These are phyloP conservation scores for Haplotaxodon microlepis DNA, from an alignment of 2,113 vertebrate species.

Conservation along the genomic window DNA sequence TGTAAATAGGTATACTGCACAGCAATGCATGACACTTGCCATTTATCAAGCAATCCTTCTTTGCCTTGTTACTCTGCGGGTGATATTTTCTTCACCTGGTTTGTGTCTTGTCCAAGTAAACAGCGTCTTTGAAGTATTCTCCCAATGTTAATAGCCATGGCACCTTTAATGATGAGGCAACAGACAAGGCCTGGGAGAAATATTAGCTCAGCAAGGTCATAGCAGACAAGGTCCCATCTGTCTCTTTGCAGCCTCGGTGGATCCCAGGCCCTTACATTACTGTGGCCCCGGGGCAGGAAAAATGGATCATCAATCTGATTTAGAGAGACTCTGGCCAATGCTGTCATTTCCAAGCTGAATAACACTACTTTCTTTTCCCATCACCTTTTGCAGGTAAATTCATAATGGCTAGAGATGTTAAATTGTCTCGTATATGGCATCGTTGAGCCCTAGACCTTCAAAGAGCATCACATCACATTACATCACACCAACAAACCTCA, in stretches of 20 bases:
- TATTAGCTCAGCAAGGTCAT: slow-evolving; percentile 68
- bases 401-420: slow-evolving; percentile 37
- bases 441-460: slow-evolving; percentile 24
- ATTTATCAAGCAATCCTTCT: slow-evolving; percentile 12
- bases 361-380: slow-evolving; percentile 40
- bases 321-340: slow-evolving; percentile 48
- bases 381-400: slow-evolving; percentile 53
- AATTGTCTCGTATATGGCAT: slow-evolving; percentile 21
- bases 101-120: slow-evolving; percentile 54
- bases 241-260: slow-evolving; percentile 55
- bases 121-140: slow-evolving; percentile 53
- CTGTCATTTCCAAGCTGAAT: slow-evolving; percentile 54
- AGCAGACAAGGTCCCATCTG: slow-evolving; percentile 67
- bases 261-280: slow-evolving; percentile 60
- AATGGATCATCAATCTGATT: slow-evolving; percentile 71
- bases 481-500: slow-evolving; percentile 21
- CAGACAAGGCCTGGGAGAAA: slow-evolving; percentile 62
- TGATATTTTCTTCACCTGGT: slow-evolving; percentile 10
- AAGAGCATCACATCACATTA: slow-evolving; percentile 23
- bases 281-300: slow-evolving; percentile 50
- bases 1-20: not conserved
- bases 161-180: slow-evolving; percentile 66
- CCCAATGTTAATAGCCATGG: slow-evolving; percentile 55
- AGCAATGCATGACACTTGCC: not conserved
- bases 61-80: slow-evolving; percentile 3